phyloP scores from a whole-genome alignment of 2,113 vertebrate genomes.

The Mus pahari region DNA sequence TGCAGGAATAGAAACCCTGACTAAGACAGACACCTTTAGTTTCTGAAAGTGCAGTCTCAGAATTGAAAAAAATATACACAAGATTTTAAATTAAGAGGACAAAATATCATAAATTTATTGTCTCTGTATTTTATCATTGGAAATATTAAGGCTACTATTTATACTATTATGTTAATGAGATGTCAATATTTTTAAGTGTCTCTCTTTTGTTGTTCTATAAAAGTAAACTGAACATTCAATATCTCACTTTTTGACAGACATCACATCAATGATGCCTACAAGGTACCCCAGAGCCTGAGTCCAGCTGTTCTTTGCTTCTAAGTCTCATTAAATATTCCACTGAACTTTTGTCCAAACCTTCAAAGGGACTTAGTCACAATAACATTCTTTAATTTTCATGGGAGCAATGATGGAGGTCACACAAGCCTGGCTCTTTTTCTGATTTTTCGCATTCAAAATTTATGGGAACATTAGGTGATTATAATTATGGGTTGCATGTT shows the following conservation, averaged over 20 bases:
- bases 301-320: slow-evolving; percentile 39
- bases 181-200: not conserved
- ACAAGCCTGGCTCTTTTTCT: not conserved
- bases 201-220: slow-evolving; percentile 50
- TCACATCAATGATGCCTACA: slow-evolving; percentile 39
- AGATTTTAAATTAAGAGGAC: not conserved
- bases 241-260: slow-evolving; percentile 6
- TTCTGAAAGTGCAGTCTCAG: not conserved
- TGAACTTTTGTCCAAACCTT: slow-evolving; percentile 62
- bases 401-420: slow-evolving; percentile 3
- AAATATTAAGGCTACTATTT: not conserved
- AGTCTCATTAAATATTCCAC: slow-evolving; percentile 46
- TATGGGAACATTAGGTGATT: slow-evolving; percentile 34
- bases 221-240: not conserved
- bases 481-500: not conserved
- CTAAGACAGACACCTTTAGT: not conserved
- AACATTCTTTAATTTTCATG: slow-evolving; percentile 69
- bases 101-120: not conserved
- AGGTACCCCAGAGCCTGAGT: not conserved
- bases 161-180: not conserved
- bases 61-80: not conserved
- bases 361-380: not conserved
- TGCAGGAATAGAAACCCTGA: too few relatives aligned
- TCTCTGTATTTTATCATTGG: not conserved
- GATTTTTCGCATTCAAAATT: slow-evolving; percentile 25